Evolutionary conservation across 92 coral and sea anemone genomes (phyloP), one percentile per base, ranked within the genome.

Genomic region (Nematostella vectensis): DNA sequence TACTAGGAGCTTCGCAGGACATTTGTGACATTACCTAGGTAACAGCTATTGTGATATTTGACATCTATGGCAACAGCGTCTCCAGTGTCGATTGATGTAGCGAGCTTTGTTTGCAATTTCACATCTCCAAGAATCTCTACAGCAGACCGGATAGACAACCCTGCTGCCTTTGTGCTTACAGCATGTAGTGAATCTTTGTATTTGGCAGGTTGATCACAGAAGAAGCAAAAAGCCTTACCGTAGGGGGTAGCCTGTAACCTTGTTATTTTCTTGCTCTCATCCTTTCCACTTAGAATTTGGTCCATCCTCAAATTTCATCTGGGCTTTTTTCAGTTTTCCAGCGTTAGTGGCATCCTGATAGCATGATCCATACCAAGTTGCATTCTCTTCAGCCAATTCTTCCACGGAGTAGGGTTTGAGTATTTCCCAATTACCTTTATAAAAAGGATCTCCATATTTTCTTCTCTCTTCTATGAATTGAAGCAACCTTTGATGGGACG

Each of bases 131-230:
- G 63, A 44, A 54, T 0, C 45, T 71, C 40, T 1, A 71, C 63
- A 55, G 78, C 64, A 24, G 55, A 18, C 63, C 51, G 58, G 27
- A 71, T 56, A 15, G 78, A 71, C 44, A 61, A 21, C 9, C 71
- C 65, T 31, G 78, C 78, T 33, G 71, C 62, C 31, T 59, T 45
- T 25, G 70, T 71, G 39, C 77, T 61, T 18, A 71, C 77, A 29
- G 63, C 51, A 44, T 53, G 78, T 11, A 71, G 78, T 25, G 65
- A 26, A 0, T 72, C 70, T 55, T 29, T 8, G 12, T 72, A 48
- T 15, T 52, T 36, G 12, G 71, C 71, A 3, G 47, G 44, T 15
- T 26, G 31, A 24, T 72, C 78, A 11, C 78, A 55, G 37, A 63
- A 70, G 47, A 71, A 71, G 19, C 70, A 71, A 17, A 61, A 55